A percentile compares a stretch with the other conserved stretches of the same genome.
Evolutionary conservation across 2,113 vertebrate genomes (phyloP).

Genomic region (Neotragus pygmaeus): DNA sequence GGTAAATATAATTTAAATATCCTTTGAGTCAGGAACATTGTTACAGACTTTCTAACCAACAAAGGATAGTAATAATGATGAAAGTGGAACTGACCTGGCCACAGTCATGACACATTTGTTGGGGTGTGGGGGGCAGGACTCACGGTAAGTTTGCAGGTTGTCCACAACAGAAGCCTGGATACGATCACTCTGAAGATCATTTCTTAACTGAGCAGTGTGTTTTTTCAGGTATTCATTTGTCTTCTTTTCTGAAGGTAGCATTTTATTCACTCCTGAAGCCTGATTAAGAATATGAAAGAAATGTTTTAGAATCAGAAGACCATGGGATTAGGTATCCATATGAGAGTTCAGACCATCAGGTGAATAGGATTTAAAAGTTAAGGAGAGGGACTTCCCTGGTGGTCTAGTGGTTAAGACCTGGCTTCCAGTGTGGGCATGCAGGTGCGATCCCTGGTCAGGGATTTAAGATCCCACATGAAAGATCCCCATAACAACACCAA

Average conservation of each 20-base stretch:
- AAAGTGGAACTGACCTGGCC: not conserved
- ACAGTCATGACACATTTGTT: not conserved
- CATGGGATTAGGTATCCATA: not conserved
- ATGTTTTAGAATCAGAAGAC: not conserved
- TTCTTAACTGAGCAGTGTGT: not conserved
- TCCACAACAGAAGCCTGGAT: not conserved
- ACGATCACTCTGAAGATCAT: not conserved
- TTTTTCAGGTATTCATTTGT: not conserved
- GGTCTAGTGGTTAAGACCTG: not conserved
- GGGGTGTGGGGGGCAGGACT: not conserved
- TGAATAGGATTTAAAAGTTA: not conserved
- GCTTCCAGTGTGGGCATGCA: not conserved
- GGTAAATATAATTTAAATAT: constrained; percentile 2
- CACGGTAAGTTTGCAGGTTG: not conserved
- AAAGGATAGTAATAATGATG: not conserved
- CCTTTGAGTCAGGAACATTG: not conserved
- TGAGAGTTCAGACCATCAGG: not conserved
- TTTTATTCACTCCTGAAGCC: not conserved
- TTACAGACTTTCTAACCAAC: not conserved
- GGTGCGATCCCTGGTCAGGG: not conserved
- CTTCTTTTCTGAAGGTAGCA: not conserved
- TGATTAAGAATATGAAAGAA: not conserved
- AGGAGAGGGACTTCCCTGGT: not conserved
- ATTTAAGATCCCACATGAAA: not conserved
- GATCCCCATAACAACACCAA: not conserved